Evolutionary conservation across 2,888 invertebrate genomes (phyloP).

Genomic region (Poecilobothrus nobilitatus): DNA sequence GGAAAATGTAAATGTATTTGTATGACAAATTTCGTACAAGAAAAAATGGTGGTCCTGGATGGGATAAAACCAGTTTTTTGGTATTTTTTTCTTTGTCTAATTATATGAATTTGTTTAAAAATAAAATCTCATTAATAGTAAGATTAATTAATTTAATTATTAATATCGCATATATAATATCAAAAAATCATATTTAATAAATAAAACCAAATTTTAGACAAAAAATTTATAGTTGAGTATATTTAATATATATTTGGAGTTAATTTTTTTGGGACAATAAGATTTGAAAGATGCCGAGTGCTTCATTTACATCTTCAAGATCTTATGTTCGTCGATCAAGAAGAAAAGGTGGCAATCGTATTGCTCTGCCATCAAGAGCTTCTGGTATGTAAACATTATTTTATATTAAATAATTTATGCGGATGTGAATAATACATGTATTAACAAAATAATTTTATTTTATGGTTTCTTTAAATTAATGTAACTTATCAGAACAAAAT

Average conservation of each 20-base stretch:
- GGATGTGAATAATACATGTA: no score
- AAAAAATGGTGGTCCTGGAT: slow-evolving; percentile 73
- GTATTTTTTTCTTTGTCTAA: slow-evolving; percentile 71
- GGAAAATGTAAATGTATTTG: slow-evolving; percentile 1
- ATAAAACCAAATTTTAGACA: background rate
- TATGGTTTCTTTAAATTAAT: no score
- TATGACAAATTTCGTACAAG: slow-evolving; percentile 16
- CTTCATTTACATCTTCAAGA: slow-evolving; percentile 87
- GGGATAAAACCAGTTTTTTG: slow-evolving; percentile 41
- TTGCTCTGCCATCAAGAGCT: slow-evolving; percentile 44
- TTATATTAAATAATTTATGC: slow-evolving; percentile 6
- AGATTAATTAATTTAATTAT: slow-evolving; percentile 21
- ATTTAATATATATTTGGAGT: no score
- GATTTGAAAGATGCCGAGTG: slow-evolving; percentile 75
- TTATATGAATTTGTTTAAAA: slow-evolving; percentile 14
- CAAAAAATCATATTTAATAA: background rate
- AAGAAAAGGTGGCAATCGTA: slow-evolving; percentile 84
- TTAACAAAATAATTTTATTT: no score
- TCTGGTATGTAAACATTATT: slow-evolving; percentile 31
- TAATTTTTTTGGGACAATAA: slow-evolving; percentile 21
- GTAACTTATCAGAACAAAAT: no score
- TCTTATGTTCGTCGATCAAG: slow-evolving; percentile 85
- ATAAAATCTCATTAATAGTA: slow-evolving; percentile 22
- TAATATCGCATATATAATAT: background rate
- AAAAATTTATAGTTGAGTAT: background rate